Base-by-base conservation (phyloP, 1,140 invertebrate genomes). In the Calephelis virginiensis region DNA sequence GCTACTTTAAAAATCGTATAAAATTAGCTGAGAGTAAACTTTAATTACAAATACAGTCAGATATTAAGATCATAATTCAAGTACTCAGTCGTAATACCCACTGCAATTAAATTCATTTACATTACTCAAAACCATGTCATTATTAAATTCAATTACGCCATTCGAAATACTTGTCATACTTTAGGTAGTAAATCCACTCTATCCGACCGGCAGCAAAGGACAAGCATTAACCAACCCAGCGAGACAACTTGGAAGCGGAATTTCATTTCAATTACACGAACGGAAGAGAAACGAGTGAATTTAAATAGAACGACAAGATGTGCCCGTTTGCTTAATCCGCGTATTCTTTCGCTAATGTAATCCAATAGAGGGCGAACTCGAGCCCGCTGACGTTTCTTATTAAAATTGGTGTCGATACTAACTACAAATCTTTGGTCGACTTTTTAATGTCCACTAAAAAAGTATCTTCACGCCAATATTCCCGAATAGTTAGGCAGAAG, bases 181-280 rank as follows among this genome's bases (percentile, higher is more conserved):
- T 56, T 53, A 56, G 63, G 49, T 40, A 62, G 40, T 62, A 53
- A 56, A 64, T 64, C 63, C 49, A 62, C 40, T 64, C 49, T 64
- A 64, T 64, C 63, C 50, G 50, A 14, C 63, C 13, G 46, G 63
- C 14, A 43, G 38, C 63, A 50, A 50, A 64, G 63, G 63, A 64
- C 63, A 64, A 53, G 62, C 47, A 64, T 64, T 56, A 64, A 56
- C 63, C 63, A 45, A 67, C 48, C 60, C 48, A 66, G 50, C 50
- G 61, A 69, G 69, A 68, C 64, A 68, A 76, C 66, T 69, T 59
- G 67, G 62, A 64, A 64, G 37, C 62, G 45, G 72, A 76, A 77
- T 82, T 79, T 76, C 69, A 69, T 81, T 82, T 82, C 78, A 82
- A 81, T 82, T 79, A 82, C 70, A 61, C 64, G 63, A 69, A 67